Evolutionary conservation across 2,888 invertebrate genomes (phyloP).

Genomic region (Aphodius sticticus): DNA sequence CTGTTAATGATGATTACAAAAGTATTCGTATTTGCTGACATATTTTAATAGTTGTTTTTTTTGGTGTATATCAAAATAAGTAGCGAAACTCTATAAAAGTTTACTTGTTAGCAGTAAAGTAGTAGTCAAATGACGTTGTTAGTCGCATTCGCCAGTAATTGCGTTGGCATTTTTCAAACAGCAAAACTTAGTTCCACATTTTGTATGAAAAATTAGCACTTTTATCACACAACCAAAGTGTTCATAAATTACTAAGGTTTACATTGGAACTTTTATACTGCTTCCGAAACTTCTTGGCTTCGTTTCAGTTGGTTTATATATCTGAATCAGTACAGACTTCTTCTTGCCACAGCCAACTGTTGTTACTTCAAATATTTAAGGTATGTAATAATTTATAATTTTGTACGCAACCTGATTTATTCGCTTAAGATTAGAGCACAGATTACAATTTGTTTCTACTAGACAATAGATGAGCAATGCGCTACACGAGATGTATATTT

Average conservation of each 20-base stretch:
- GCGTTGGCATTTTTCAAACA: not conserved
- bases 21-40: no score
- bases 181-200: not conserved
- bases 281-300: not conserved
- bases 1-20: no score
- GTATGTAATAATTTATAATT: not conserved
- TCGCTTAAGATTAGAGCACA: not conserved
- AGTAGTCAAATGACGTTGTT: not conserved
- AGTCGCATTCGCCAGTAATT: not conserved
- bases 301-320: not conserved
- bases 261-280: not conserved
- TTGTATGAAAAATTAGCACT: not conserved
- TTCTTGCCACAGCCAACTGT: not conserved
- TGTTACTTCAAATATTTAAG: not conserved
- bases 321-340: not conserved
- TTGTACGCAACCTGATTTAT: not conserved
- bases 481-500: not conserved
- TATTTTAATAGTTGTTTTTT: no score
- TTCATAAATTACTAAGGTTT: not conserved
- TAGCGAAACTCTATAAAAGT: no score
- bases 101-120: no score
- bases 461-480: not conserved
- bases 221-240: not conserved
- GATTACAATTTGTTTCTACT: not conserved
- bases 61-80: no score